Percentiles rank a stretch among this genome's conserved stretches.
phyloP scores from a whole-genome alignment of 2,888 invertebrate species.

The Tetrapedia diversipes region DNA sequence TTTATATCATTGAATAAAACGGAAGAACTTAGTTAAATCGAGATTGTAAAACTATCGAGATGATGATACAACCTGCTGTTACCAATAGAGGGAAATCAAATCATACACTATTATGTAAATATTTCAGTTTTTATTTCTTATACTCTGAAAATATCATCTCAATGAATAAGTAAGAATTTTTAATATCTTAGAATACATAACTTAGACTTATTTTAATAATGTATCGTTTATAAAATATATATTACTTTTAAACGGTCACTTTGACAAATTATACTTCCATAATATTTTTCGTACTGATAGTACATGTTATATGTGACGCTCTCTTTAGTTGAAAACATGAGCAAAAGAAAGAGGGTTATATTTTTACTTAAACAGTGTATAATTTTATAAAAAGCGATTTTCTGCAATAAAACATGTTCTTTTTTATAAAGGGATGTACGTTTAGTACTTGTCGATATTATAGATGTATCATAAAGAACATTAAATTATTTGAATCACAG shows the following conservation, averaged over 20 bases:
- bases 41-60: constrained; percentile 49
- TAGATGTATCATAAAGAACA: neutral
- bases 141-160: neutral
- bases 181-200: neutral
- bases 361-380: neutral
- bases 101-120: neutral
- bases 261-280: neutral
- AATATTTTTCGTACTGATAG: constrained; percentile 25
- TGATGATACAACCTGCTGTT: constrained; percentile 16
- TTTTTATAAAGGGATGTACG: constrained; percentile 35
- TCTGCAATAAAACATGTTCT: constrained; percentile 35
- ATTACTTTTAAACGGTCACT: neutral
- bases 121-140: neutral
- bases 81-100: constrained; percentile 26
- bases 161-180: neutral
- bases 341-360: neutral
- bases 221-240: neutral
- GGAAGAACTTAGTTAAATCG: constrained; percentile 46
- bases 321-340: constrained; percentile 30
- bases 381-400: neutral
- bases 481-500: neutral
- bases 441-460: constrained; percentile 24
- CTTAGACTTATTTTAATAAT: neutral
- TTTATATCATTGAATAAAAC: constrained; percentile 25
- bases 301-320: neutral